Evolutionary conservation across 1,140 invertebrate genomes (phyloP).

Genomic region (Oryctes rhinoceros): DNA sequence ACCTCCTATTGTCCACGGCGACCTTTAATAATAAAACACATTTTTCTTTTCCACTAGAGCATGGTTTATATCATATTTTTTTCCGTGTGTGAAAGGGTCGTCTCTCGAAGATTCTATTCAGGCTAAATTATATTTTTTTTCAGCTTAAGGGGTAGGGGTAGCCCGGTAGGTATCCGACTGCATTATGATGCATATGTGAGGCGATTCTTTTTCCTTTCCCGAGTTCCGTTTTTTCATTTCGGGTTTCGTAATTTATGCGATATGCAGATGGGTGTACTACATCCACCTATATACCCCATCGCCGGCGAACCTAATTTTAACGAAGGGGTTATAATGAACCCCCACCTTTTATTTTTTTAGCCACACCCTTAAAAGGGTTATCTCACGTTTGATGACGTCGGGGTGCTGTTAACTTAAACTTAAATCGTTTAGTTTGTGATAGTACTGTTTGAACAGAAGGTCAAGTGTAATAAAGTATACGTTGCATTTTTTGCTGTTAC

Average conservation of each 20-base stretch:
- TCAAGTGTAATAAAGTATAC: background rate
- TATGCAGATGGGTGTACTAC: conserved; percentile 50
- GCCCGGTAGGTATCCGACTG: conserved; percentile 42
- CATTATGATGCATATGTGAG: conserved; percentile 52
- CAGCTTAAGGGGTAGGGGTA: conserved; percentile 43
- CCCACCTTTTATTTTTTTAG: conserved; percentile 44
- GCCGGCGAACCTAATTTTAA: conserved; percentile 46
- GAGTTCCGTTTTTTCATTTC: conserved; percentile 26
- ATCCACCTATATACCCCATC: background rate
- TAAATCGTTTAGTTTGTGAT: conserved; percentile 29
- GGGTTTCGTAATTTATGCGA: conserved; percentile 47
- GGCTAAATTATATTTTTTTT: conserved; percentile 52
- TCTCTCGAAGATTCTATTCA: conserved; percentile 48
- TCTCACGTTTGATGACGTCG: conserved; percentile 35
- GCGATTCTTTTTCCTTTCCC: background rate
- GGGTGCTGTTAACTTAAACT: conserved; percentile 1
- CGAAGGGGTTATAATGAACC: conserved; percentile 48
- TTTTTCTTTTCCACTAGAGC: conserved; percentile 59
- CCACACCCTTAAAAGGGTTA: conserved; percentile 48
- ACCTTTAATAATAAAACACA: conserved; percentile 56
- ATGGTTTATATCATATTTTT: conserved; percentile 57
- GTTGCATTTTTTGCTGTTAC: background rate
- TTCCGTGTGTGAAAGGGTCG: conserved; percentile 52
- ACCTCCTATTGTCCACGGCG: conserved; percentile 53
- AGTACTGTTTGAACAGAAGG: conserved; percentile 17